A percentile compares a stretch with the other conserved stretches of the same genome.
Conservation (phyloP, 2,888 invertebrate genomes). For the Drosophila anomelani region DNA sequence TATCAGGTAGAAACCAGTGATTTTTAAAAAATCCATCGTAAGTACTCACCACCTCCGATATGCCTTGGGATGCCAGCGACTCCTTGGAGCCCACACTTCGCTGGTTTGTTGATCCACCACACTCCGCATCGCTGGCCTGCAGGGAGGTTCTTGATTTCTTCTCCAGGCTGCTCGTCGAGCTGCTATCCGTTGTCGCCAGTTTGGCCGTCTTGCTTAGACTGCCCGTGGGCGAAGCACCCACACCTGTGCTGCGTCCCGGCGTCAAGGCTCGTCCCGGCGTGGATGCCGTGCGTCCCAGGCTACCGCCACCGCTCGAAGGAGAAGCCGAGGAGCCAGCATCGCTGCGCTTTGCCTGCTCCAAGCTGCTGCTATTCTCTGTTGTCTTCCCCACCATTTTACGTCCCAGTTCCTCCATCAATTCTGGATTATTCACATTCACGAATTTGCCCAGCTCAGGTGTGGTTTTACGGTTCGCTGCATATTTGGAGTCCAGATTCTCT, state of each 20-base stretch:
- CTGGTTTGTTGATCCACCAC: slow-evolving; percentile 42
- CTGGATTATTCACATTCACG: slow-evolving; percentile 81
- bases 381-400: slow-evolving; percentile 83
- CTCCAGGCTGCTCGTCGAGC: slow-evolving; percentile 82
- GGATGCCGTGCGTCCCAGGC: slow-evolving; percentile 82
- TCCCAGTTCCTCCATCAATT: slow-evolving; percentile 84
- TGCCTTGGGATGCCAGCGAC: slow-evolving; percentile 84
- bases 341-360: slow-evolving; percentile 82
- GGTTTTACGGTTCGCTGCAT: slow-evolving; percentile 83
- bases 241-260: slow-evolving; percentile 52
- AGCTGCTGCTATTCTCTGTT: slow-evolving; percentile 81
- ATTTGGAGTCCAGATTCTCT: slow-evolving; percentile 84
- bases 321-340: slow-evolving; percentile 54
- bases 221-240: slow-evolving; percentile 84
- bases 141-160: slow-evolving; percentile 80
- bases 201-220: slow-evolving; percentile 80
- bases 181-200: slow-evolving; percentile 77
- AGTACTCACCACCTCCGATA: slow-evolving; percentile 81
- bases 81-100: slow-evolving; percentile 84
- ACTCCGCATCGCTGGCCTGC: slow-evolving; percentile 75
- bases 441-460: slow-evolving; percentile 83
- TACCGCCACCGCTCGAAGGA: slow-evolving; percentile 51
- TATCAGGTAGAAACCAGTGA: not conserved
- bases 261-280: slow-evolving; percentile 64
- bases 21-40: not conserved